A percentile compares a stretch with the other conserved stretches of the same genome.
These are phyloP conservation scores for Eristalis tenax DNA, from an alignment of 2,888 invertebrate genomes.

Conservation along the genomic window DNA sequence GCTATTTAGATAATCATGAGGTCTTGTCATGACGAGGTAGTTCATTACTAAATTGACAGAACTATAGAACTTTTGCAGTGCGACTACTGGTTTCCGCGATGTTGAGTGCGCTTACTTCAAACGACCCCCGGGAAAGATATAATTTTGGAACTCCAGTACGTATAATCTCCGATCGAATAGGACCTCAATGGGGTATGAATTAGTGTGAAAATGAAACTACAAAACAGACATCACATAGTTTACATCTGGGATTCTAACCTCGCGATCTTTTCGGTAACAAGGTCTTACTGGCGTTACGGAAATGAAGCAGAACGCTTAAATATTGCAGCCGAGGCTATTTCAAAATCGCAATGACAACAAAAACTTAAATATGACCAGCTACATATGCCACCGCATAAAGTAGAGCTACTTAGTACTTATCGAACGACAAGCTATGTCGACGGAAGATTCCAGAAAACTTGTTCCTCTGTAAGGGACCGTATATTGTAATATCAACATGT, in stretches of 20 bases:
- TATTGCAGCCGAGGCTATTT: background rate
- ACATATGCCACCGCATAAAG: background rate
- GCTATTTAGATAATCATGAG: constrained; percentile 4
- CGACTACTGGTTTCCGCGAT: constrained; percentile 4
- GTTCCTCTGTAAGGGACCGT: background rate
- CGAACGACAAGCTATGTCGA: no score
- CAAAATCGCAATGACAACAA: constrained; percentile 2
- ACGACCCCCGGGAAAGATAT: background rate
- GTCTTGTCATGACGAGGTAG: constrained; percentile 3
- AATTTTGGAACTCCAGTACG: constrained; percentile 73
- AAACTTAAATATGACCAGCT: background rate
- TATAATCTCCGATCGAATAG: constrained; percentile 73
- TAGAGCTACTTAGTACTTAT: no score
- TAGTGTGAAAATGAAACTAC: constrained; percentile 1
- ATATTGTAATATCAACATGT: background rate
- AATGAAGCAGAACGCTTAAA: background rate
- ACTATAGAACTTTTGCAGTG: background rate
- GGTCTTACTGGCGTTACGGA: background rate
- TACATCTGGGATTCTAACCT: background rate
- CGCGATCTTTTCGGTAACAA: background rate
- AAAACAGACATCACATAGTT: background rate
- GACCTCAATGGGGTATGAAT: constrained; percentile 17
- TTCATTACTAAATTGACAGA: background rate
- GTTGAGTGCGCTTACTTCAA: constrained; percentile 7
- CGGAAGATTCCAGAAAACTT: background rate